A percentile compares a stretch with the other conserved stretches of the same genome.
phyloP scores from a whole-genome alignment of 2,888 invertebrate genomes.

The Protonemura montana region DNA sequence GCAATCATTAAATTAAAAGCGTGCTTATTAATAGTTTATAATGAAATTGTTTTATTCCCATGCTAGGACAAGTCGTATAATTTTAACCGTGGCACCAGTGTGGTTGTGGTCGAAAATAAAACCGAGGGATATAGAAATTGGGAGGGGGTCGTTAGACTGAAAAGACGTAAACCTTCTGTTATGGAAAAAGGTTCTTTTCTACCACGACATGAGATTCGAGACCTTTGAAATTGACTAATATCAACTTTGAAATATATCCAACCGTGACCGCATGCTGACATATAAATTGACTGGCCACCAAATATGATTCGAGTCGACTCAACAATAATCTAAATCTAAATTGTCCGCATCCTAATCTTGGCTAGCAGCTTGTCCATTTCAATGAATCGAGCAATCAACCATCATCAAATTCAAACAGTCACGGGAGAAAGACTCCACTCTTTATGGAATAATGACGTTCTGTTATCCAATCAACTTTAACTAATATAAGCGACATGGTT shows the following conservation, averaged over 20 bases:
- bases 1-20: constrained; percentile 36
- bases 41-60: constrained; percentile 24
- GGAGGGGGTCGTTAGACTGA: neutral
- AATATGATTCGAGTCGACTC: neutral
- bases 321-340: constrained; percentile 12
- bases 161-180: neutral
- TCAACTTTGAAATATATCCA: neutral
- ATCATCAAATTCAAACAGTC: constrained; percentile 7
- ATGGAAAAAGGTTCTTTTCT: constrained; percentile 2
- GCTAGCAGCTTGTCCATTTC: constrained; percentile 3
- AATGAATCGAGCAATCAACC: constrained; percentile 12
- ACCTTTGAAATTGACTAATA: neutral
- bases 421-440: constrained; percentile 2
- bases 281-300: constrained; percentile 19
- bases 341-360: constrained; percentile 7
- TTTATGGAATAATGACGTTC: constrained; percentile 12
- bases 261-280: constrained; percentile 14
- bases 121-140: neutral
- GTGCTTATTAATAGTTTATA: constrained; percentile 32
- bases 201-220: neutral
- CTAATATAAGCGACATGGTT: neutral
- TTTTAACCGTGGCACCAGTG: constrained; percentile 1
- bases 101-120: constrained; percentile 1
- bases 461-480: neutral
- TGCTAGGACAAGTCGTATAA: neutral